Base-by-base conservation (phyloP, 2,888 invertebrate species). In the Gymnoscelis rufifasciata region DNA sequence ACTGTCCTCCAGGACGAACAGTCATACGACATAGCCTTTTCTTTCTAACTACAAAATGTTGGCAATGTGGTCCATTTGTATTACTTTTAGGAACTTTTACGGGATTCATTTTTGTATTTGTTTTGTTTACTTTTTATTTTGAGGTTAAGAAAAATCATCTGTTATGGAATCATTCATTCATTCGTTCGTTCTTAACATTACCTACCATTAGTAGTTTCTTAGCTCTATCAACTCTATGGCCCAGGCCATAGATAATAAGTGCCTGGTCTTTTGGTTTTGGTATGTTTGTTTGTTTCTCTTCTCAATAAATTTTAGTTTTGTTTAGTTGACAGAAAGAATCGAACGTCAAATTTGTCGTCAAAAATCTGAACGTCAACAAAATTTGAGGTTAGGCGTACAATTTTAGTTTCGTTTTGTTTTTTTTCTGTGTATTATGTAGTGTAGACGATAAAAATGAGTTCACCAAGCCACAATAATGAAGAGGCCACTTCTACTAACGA, bases 11-110 rank as follows among this genome's bases (percentile, higher is more conserved):
- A n/a, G 90, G 84, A 52, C 90, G 91, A 3, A 93, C 91, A 0
- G 92, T 90, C 94, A 95, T 94, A 57, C 93, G 92, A 66, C 95
- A 95, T 52, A 90, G 90, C 1, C 95, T 89, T 65, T 93, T 93
- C 61, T 95, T 95, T 15, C 93, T 87, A 26, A 86, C 64, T 0
- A 95, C 92, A 70, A 91, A 94, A 74, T 89, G 90, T 46, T 90
- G 90, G 60, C 93, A 93, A 56, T 88, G 90, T 27, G 19, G 19
- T 19, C 3, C 19, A 19, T 2, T 5, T 36, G 23, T 3, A 33
- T 14, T 26, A 36, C 1, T 38, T 19, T 43, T 35, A 24, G 31
- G 0, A 11, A 38, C 8, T 30, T 51, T 51, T 38, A 33, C 28
- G 8, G 35, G 24, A 33, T 51, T 43, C 58, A 54, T 43, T 31